Evolutionary conservation across 2,888 invertebrate species (phyloP).

Genomic region (Graphium colonna): DNA sequence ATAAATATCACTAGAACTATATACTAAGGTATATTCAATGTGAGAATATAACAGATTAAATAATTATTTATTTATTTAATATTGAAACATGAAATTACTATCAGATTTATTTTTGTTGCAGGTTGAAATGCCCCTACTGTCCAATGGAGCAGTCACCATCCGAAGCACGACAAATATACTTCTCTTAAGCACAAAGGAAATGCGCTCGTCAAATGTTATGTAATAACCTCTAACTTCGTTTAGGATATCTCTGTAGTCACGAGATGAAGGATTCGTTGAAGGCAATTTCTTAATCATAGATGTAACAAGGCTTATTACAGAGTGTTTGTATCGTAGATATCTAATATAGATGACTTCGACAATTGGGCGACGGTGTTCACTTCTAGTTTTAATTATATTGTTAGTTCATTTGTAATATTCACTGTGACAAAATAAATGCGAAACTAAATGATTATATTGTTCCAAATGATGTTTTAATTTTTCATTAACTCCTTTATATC

Average conservation of each 20-base stretch:
- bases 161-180: slow-evolving; percentile 95
- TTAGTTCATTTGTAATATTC: slow-evolving; percentile 5
- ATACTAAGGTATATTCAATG: too few species aligned
- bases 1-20: too few species aligned
- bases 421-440: slow-evolving; percentile 12
- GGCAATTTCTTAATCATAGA: slow-evolving; percentile 1
- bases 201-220: background rate
- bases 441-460: slow-evolving; percentile 4
- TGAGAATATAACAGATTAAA: too few species aligned
- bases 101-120: slow-evolving; percentile 62
- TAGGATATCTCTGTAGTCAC: slow-evolving; percentile 1
- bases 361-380: background rate
- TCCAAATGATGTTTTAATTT: background rate
- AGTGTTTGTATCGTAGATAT: background rate
- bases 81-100: background rate
- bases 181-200: slow-evolving; percentile 78
- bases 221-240: background rate
- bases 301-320: slow-evolving; percentile 7
- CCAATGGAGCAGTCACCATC: slow-evolving; percentile 97
- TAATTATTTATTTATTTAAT: background rate
- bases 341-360: background rate
- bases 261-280: background rate
- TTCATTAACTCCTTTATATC: background rate
- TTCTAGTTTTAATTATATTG: background rate
- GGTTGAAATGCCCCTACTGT: slow-evolving; percentile 99